A percentile compares a stretch with the other conserved stretches of the same genome.
phyloP scores from a whole-genome alignment of 2,888 invertebrate genomes.

The Xylota sylvarum region DNA sequence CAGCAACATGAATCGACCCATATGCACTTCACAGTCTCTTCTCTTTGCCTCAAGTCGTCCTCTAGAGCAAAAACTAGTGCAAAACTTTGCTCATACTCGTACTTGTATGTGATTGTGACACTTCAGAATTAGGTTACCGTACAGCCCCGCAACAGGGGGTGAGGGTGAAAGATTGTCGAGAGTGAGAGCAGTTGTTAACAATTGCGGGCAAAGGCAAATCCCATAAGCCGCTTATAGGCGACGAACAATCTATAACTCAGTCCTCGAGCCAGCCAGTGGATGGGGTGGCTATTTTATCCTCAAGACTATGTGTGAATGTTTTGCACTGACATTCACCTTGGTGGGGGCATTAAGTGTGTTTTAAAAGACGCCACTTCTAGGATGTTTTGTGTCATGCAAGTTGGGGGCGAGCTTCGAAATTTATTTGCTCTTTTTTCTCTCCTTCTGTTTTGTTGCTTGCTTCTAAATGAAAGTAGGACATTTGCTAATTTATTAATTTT shows the following conservation, averaged over 20 bases:
- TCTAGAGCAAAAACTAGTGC: conserved; percentile 66
- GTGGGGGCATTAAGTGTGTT: conserved; percentile 36
- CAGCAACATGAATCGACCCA: conserved; percentile 58
- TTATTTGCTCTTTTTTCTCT: conserved; percentile 36
- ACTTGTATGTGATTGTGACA: conserved; percentile 65
- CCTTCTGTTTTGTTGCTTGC: neutral
- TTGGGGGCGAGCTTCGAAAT: neutral
- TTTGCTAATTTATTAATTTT: conserved; percentile 4
- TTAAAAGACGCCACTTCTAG: conserved; percentile 50
- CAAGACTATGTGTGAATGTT: conserved; percentile 26
- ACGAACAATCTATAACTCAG: conserved; percentile 67
- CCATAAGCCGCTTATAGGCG: conserved; percentile 72
- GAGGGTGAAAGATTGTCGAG: neutral
- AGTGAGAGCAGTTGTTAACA: conserved; percentile 61
- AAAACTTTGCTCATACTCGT: conserved; percentile 62
- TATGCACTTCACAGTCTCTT: conserved; percentile 62
- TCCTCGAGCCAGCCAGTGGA: neutral
- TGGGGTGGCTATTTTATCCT: conserved; percentile 21
- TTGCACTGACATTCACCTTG: conserved; percentile 72
- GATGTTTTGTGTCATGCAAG: conserved; percentile 14
- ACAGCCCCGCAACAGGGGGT: neutral
- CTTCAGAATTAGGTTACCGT: conserved; percentile 73
- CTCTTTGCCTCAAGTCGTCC: conserved; percentile 33
- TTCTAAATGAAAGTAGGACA: conserved; percentile 26
- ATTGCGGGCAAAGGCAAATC: conserved; percentile 68